phyloP scores from a whole-genome alignment of 2,797 vertebrate species.

The Hirundo rustica region DNA sequence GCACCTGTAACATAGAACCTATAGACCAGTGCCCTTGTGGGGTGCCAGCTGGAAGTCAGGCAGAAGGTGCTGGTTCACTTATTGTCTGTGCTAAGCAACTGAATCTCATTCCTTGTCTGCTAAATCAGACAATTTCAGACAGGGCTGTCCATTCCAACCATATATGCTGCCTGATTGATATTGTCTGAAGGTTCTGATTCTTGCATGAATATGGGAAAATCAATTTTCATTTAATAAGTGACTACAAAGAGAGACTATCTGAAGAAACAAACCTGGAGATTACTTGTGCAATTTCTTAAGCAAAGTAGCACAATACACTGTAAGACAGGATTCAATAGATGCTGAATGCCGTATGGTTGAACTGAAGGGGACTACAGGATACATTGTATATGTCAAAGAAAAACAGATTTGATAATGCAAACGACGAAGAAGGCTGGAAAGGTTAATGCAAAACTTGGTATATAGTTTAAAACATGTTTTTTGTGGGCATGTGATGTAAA shows the following conservation, averaged over 20 bases:
- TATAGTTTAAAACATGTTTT: background rate
- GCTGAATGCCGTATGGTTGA: background rate
- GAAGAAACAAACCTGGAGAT: background rate
- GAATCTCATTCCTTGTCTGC: background rate
- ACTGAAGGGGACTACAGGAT: background rate
- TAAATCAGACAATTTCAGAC: background rate
- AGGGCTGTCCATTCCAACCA: background rate
- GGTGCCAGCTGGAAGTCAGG: background rate
- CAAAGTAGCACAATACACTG: background rate
- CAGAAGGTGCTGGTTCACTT: background rate
- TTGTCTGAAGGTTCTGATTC: background rate
- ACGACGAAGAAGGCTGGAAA: background rate
- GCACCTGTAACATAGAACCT: background rate
- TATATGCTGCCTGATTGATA: background rate
- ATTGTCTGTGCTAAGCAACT: background rate
- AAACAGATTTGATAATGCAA: background rate
- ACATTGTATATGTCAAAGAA: background rate
- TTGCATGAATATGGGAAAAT: background rate
- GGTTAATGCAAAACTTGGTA: background rate
- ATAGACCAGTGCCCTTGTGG: background rate
- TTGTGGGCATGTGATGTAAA: background rate
- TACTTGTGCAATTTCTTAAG: background rate
- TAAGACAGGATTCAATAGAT: background rate
- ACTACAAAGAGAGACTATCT: background rate
- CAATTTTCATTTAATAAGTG: slow-evolving; percentile 6